Base-by-base conservation (phyloP, 2,888 invertebrate species). In the Operophtera brumata region DNA sequence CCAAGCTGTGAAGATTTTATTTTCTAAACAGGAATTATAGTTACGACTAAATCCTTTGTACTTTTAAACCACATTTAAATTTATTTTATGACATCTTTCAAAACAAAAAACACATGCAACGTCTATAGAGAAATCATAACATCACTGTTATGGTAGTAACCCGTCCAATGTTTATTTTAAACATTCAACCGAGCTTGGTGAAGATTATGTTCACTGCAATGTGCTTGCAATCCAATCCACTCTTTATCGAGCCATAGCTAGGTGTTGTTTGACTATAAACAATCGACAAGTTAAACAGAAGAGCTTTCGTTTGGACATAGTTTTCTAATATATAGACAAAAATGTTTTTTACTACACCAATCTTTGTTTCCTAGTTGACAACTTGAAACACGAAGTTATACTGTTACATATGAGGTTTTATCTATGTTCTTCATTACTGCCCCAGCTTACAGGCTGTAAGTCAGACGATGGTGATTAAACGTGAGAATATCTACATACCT, bases 141-240 rank as follows among this genome's bases (percentile, higher is more conserved):
- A 88, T 82, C 78, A 71, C 74, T 86, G 84, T 89, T 89, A 75
- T 88, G 86, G 83, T 86, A 87, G 87, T 81, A 78, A 70, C 66
- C 64, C 64, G 67, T 67, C 68, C 57, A 59, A n/a, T 86, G 86
- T 89, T 86, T 86, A 84, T 79, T 85, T 84, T 83, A 83, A 85
- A 86, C 82, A 82, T 78, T 78, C 73, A 65, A 73, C 71, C 78
- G 65, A 74, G 70, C 73, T 69, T 69, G 62, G 66, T 64, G 73
- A 72, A 81, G 78, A 84, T 80, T 77, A 80, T 78, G 78, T 78
- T 78, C 75, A 73, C 66, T 77, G 77, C 20, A 20, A 20, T 20
- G 4, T 20, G 4, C 20, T 4, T 20, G 4, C 82, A 82, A 80
- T 71, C 69, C 70, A 75, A 75, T 71, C 74, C 74, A 76, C 52